Evolutionary conservation across 2,888 invertebrate species (phyloP).

Genomic region (Himalopsyche anomala): DNA sequence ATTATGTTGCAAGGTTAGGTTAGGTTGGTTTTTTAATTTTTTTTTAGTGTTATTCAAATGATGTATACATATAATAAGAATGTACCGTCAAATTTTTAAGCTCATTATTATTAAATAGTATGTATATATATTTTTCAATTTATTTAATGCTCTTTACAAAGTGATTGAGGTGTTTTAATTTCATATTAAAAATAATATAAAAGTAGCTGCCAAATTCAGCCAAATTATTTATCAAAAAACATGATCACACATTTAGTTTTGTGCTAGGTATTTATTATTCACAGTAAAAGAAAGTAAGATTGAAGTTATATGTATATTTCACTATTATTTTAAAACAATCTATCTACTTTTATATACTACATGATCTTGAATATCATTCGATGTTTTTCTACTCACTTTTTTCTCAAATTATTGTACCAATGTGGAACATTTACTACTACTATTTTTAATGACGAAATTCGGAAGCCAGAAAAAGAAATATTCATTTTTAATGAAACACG

Average conservation of each 20-base stretch:
- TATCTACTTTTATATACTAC: constrained; percentile 24
- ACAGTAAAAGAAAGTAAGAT: constrained; percentile 9
- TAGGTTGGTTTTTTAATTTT: too few species aligned
- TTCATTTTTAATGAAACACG: too few species aligned
- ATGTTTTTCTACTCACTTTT: constrained; percentile 53
- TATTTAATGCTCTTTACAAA: not conserved
- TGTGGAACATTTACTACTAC: not conserved
- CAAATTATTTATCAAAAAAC: not conserved
- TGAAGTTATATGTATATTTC: constrained; percentile 10
- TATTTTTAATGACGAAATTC: not conserved
- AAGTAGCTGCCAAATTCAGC: not conserved
- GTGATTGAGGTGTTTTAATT: not conserved
- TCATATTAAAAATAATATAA: not conserved
- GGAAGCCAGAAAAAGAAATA: not conserved
- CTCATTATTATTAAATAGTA: too few species aligned
- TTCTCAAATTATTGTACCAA: constrained; percentile 1
- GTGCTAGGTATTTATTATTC: not conserved
- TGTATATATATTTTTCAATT: too few species aligned
- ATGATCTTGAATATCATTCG: constrained; percentile 44
- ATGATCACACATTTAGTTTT: not conserved
- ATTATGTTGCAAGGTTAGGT: too few species aligned
- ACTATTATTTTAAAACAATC: constrained; percentile 16
- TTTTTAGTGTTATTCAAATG: too few species aligned
- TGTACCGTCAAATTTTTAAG: too few species aligned
- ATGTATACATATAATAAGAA: too few species aligned